Conservation (phyloP, 2,888 invertebrate genomes). For the Cryptocheilus praepositus region DNA sequence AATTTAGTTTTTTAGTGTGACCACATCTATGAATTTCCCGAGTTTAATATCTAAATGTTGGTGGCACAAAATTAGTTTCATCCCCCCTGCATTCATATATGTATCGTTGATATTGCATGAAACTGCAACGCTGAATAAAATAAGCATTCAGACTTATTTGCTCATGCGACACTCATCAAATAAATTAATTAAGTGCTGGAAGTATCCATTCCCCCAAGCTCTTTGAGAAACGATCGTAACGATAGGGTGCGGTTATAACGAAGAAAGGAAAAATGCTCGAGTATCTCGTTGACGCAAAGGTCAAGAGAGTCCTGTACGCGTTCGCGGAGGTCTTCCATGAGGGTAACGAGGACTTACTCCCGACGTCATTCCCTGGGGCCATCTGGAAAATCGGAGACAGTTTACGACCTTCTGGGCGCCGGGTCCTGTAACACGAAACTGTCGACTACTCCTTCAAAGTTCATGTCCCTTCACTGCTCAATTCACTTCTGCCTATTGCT, state of each 20-base stretch:
- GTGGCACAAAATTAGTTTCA: too few relatives aligned
- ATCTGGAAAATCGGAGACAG: conserved; percentile 69
- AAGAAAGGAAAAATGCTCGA: too few relatives aligned
- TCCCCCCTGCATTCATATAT: too few relatives aligned
- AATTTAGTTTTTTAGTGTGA: too few relatives aligned
- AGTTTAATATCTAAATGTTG: too few relatives aligned
- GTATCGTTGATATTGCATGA: too few relatives aligned
- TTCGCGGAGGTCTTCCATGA: conserved; percentile 14
- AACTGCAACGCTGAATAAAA: too few relatives aligned
- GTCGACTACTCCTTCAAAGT: conserved; percentile 48
- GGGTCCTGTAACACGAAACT: conserved; percentile 60
- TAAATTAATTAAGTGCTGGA: neutral
- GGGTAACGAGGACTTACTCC: conserved; percentile 33
- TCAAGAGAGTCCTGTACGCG: neutral
- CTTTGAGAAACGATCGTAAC: neutral
- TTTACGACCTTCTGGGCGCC: conserved; percentile 68
- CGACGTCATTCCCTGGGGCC: conserved; percentile 48
- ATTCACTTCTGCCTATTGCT: neutral
- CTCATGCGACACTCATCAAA: neutral
- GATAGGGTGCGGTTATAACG: neutral
- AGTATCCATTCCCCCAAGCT: neutral
- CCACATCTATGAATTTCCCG: too few relatives aligned
- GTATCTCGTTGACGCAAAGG: conserved; percentile 2
- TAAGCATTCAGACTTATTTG: too few relatives aligned
- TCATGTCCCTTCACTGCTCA: neutral